Conservation (phyloP, 2,888 invertebrate species). For the Lepeophtheirus nordmannii region DNA sequence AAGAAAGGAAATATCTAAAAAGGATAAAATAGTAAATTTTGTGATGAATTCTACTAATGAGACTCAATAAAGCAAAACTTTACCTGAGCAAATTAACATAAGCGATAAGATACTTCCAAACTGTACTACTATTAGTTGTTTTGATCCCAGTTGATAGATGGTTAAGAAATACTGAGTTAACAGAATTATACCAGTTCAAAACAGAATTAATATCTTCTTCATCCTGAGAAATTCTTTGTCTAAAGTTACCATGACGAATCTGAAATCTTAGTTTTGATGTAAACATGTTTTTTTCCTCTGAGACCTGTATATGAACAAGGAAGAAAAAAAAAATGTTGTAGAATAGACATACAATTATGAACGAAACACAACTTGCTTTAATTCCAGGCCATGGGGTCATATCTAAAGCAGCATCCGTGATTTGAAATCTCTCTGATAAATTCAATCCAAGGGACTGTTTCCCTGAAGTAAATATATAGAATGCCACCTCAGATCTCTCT, state of each 20-base stretch:
- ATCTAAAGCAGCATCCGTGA: background rate
- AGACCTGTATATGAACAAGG: background rate
- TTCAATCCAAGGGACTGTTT: background rate
- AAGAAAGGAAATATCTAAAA: too few relatives aligned
- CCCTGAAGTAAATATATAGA: constrained; percentile 2
- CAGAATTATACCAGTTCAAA: background rate
- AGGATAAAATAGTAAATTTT: too few relatives aligned
- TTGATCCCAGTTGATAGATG: background rate
- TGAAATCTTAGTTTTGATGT: constrained; percentile 17
- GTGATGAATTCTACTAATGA: background rate
- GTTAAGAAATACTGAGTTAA: background rate
- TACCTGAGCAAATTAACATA: background rate
- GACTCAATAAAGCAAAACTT: background rate
- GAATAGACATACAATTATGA: background rate
- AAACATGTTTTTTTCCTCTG: constrained; percentile 6
- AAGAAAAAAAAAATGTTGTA: background rate
- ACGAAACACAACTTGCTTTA: background rate
- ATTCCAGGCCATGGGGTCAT: constrained; percentile 3
- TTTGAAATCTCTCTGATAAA: background rate
- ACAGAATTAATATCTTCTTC: constrained; percentile 1
- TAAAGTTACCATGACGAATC: constrained; percentile 14
- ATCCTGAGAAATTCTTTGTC: constrained; percentile 3
- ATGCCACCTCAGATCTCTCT: constrained; percentile 17
- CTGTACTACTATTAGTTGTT: background rate
- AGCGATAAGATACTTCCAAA: background rate